Conservation (phyloP, 37 sponge, comb jelly and placozoan genomes). For the Axinella damicornis region DNA sequence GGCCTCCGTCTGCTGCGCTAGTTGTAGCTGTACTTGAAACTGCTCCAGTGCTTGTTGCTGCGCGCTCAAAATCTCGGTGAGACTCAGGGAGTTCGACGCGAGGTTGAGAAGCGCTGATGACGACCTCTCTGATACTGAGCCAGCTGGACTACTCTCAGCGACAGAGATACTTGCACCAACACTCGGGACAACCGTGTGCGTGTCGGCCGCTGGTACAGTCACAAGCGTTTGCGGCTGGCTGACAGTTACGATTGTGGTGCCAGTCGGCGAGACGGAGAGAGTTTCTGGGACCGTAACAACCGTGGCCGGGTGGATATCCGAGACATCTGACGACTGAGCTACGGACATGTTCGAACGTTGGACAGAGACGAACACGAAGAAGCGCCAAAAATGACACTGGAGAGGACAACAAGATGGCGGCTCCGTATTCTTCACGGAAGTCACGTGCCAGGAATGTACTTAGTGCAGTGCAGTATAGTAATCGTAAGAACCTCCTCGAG, state of each 20-base stretch:
- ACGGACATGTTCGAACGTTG: conserved; percentile 62
- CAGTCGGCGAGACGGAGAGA: conserved; percentile 30
- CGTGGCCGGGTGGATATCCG: conserved; percentile 60
- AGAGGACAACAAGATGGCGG: conserved; percentile 36
- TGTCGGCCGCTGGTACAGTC: not conserved
- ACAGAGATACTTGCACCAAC: conserved; percentile 73
- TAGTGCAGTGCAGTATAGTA: too few species aligned
- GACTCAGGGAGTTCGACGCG: conserved; percentile 74
- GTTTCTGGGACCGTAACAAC: conserved; percentile 62
- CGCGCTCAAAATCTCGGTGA: conserved; percentile 86
- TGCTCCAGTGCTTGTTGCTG: conserved; percentile 91
- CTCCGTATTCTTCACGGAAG: conserved; percentile 13
- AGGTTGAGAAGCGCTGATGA: conserved; percentile 73
- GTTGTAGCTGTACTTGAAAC: conserved; percentile 83
- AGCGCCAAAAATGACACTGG: conserved; percentile 9
- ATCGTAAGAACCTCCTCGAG: too few species aligned
- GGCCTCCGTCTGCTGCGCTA: conserved; percentile 83
- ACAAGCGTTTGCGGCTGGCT: not conserved
- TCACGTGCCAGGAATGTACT: too few species aligned
- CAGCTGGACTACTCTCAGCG: conserved; percentile 7
- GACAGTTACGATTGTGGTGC: not conserved
- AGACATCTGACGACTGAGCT: conserved; percentile 34
- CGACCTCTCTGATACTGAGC: conserved; percentile 43
- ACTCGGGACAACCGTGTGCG: conserved; percentile 20
- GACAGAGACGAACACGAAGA: not conserved